Evolutionary conservation across 1,140 invertebrate genomes (phyloP).

Genomic region (Neomicropteryx cornuta): DNA sequence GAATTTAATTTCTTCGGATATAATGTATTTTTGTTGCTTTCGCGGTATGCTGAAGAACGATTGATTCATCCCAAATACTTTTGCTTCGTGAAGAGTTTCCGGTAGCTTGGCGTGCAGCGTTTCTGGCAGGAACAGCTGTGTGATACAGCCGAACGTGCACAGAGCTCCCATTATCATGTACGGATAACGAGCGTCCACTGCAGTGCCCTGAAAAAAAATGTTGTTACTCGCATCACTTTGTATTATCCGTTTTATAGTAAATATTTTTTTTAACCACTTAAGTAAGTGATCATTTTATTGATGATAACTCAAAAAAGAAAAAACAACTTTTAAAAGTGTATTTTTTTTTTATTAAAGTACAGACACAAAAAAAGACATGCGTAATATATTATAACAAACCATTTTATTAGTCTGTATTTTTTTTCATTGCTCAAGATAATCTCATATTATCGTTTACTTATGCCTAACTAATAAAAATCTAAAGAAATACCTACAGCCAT

Average conservation of each 20-base stretch:
- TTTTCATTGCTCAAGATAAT: too few species aligned
- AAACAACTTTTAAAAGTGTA: too few species aligned
- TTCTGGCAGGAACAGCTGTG: constrained; percentile 55
- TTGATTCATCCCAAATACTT: constrained; percentile 53
- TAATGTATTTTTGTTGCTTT: constrained; percentile 11
- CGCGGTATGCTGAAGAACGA: constrained; percentile 42
- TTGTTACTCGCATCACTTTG: constrained; percentile 6
- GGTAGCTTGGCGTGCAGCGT: constrained; percentile 57
- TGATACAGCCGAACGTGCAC: constrained; percentile 41
- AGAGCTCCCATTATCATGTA: constrained; percentile 43
- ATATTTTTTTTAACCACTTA: too few species aligned
- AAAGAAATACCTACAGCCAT: too few species aligned
- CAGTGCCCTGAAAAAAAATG: constrained; percentile 16
- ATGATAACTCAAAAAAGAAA: too few species aligned
- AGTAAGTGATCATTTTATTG: too few species aligned
- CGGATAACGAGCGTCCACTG: constrained; percentile 32
- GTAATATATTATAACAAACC: too few species aligned
- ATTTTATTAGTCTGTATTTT: too few species aligned
- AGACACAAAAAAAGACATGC: too few species aligned
- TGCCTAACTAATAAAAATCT: too few species aligned
- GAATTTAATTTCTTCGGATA: constrained; percentile 10
- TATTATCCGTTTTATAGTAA: constrained; percentile 6
- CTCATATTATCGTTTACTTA: too few species aligned
- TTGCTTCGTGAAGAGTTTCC: constrained; percentile 57
- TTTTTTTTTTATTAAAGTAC: too few species aligned